Evolutionary conservation across 1,140 invertebrate genomes (phyloP).

Genomic region (Hydropsyche tenuis): DNA sequence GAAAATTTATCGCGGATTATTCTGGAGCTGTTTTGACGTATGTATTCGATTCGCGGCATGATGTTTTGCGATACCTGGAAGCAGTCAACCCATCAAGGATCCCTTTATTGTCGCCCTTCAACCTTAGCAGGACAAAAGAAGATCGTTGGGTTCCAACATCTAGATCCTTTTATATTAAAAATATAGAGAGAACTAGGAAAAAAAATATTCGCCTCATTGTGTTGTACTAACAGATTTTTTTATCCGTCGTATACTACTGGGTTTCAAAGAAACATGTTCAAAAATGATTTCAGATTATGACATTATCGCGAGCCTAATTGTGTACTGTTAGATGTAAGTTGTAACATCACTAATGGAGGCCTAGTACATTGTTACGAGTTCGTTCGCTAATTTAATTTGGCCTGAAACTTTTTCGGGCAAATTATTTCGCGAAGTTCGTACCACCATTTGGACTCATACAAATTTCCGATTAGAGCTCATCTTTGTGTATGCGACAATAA

Average conservation of each 20-base stretch:
- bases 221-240: not conserved
- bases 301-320: no score
- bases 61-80: not conserved
- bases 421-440: not conserved
- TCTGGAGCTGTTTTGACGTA: constrained; percentile 13
- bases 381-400: no score
- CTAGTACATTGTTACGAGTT: no score
- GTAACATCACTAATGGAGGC: no score
- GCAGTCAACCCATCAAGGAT: not conserved
- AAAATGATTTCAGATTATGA: no score
- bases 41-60: not conserved
- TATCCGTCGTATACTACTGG: not conserved
- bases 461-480: not conserved
- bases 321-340: no score
- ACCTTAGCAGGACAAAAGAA: constrained; percentile 20
- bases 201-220: not conserved
- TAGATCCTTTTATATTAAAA: constrained; percentile 1
- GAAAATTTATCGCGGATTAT: constrained; percentile 15
- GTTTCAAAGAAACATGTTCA: not conserved
- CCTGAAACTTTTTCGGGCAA: no score
- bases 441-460: not conserved
- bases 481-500: constrained; percentile 4
- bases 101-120: constrained; percentile 2
- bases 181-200: constrained; percentile 18
- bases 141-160: constrained; percentile 24